phyloP scores from a whole-genome alignment of 1,140 invertebrate genomes.

The Caenorhabditis briggsae region DNA sequence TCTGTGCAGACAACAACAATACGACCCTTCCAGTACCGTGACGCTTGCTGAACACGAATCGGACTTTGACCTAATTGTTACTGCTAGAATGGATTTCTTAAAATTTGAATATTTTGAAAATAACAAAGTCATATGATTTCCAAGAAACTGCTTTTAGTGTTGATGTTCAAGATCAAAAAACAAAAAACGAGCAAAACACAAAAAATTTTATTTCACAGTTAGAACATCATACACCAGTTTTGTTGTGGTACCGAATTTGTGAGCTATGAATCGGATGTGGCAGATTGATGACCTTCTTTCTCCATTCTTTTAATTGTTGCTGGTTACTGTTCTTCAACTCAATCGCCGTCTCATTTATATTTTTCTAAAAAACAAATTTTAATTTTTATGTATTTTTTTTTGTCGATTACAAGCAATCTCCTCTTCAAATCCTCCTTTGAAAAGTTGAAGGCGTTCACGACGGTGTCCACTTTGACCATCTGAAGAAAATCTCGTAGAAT shows the following conservation, averaged over 20 bases:
- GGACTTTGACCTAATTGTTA: no score
- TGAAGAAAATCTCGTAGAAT: neutral
- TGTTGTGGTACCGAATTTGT: neutral
- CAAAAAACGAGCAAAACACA: neutral
- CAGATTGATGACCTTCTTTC: neutral
- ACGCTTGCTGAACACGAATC: neutral
- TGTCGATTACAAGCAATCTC: neutral
- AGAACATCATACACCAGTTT: neutral
- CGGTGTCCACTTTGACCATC: conserved; percentile 23
- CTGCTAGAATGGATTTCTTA: no score
- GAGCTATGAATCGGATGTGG: neutral
- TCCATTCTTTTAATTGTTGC: neutral
- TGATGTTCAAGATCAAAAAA: no score
- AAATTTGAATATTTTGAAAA: no score
- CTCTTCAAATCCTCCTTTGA: neutral
- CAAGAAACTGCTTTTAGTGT: no score
- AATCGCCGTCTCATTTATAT: neutral
- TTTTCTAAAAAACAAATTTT: neutral
- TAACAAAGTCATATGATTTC: no score
- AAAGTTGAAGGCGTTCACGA: neutral
- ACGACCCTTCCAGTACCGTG: neutral
- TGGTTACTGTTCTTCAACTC: neutral
- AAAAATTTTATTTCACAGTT: neutral
- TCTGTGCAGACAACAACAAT: conserved; percentile 8
- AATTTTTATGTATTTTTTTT: neutral